Evolutionary conservation across 2,797 vertebrate genomes (phyloP).

Genomic region (Tiaroga cobitis): DNA sequence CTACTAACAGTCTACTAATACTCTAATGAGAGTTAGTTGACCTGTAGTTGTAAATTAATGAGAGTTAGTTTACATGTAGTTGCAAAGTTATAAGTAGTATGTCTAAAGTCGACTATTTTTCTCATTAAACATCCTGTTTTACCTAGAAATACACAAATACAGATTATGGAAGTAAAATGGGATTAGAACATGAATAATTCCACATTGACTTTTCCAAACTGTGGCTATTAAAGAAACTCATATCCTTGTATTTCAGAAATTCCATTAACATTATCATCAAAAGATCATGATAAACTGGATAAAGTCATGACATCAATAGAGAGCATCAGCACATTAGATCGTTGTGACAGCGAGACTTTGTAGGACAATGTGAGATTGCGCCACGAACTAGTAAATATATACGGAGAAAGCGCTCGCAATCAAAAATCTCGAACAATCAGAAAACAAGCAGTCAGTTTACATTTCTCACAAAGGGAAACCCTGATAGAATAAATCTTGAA

Average conservation of each 20-base stretch:
- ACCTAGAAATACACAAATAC: neutral
- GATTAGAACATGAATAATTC: neutral
- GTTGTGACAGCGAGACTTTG: neutral
- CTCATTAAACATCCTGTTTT: neutral
- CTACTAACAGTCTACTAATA: neutral
- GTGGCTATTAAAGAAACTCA: neutral
- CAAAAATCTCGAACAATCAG: slow-evolving; percentile 42
- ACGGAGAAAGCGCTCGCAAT: slow-evolving; percentile 6
- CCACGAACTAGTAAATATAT: slow-evolving; percentile 4
- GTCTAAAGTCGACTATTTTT: neutral
- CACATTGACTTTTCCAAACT: neutral
- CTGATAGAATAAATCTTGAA: slow-evolving; percentile 53
- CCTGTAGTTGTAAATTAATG: too few species aligned
- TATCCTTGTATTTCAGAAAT: neutral
- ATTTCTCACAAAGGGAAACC: slow-evolving; percentile 52
- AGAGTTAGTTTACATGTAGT: too few species aligned
- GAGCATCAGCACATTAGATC: neutral
- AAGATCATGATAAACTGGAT: neutral
- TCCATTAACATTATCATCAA: neutral
- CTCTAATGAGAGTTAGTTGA: neutral
- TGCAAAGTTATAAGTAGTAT: neutral
- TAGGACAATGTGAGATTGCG: slow-evolving; percentile 4
- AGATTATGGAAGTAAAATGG: neutral
- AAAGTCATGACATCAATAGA: neutral
- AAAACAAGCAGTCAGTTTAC: slow-evolving; percentile 53